Percentiles rank a stretch among this genome's conserved stretches.
These are phyloP conservation scores for Conus betulinus DNA, from an alignment of 1,140 invertebrate species.

Conservation along the genomic window DNA sequence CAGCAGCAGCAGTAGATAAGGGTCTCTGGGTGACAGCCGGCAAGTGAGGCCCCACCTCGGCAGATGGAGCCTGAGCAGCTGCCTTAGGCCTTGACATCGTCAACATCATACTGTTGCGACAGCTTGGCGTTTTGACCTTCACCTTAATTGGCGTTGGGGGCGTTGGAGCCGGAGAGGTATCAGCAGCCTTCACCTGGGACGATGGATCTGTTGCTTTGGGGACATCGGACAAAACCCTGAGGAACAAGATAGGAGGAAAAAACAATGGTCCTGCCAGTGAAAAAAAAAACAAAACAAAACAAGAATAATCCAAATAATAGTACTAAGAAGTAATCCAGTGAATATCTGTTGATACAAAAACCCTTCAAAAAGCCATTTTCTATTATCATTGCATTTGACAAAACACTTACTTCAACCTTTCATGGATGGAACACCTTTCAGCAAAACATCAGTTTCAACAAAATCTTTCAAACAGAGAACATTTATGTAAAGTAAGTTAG, in stretches of 20 bases:
- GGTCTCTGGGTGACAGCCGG: slow-evolving; percentile 53
- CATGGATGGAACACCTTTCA: background rate
- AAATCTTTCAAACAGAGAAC: too few species aligned
- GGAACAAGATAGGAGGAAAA: slow-evolving; percentile 32
- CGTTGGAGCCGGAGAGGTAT: slow-evolving; percentile 32
- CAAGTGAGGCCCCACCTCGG: slow-evolving; percentile 6
- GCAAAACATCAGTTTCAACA: too few species aligned
- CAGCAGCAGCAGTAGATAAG: slow-evolving; percentile 58
- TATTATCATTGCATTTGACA: background rate
- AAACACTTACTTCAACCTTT: too few species aligned
- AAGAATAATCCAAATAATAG: background rate
- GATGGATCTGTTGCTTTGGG: slow-evolving; percentile 67
- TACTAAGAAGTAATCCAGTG: background rate
- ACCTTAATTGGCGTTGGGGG: slow-evolving; percentile 22
- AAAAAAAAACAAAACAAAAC: background rate
- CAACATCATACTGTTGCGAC: slow-evolving; percentile 64
- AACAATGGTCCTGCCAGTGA: too few species aligned
- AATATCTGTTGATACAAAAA: background rate
- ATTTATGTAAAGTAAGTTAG: too few species aligned
- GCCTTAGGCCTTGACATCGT: slow-evolving; percentile 61
- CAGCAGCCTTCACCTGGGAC: slow-evolving; percentile 41
- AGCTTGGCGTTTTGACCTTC: slow-evolving; percentile 54
- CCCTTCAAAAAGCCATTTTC: background rate
- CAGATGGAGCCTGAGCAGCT: background rate
- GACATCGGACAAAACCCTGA: slow-evolving; percentile 58